These are phyloP conservation scores for Nixonia krombeini DNA, from an alignment of 1,140 invertebrate species.

Conservation along the genomic window DNA sequence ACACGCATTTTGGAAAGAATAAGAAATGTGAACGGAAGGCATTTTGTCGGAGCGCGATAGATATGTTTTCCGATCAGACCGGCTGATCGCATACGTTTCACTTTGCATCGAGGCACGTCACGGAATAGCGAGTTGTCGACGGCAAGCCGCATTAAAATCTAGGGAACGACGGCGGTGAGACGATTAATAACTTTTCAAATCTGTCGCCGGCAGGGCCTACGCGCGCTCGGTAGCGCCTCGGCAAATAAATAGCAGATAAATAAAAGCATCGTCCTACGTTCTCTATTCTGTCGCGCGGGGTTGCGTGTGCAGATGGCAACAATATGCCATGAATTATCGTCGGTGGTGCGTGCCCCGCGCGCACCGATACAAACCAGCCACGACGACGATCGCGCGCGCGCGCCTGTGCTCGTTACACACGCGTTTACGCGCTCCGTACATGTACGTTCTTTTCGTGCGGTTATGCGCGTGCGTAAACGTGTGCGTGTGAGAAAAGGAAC, in stretches of 20 bases:
- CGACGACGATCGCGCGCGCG: slow-evolving; percentile 27
- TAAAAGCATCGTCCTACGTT: slow-evolving; percentile 61
- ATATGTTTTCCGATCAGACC: too few relatives aligned
- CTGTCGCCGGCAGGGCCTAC: slow-evolving; percentile 63
- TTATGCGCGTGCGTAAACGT: slow-evolving; percentile 13
- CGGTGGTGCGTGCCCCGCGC: slow-evolving; percentile 42
- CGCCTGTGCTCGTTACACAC: too few relatives aligned
- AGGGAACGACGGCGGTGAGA: slow-evolving; percentile 33
- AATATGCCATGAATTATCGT: slow-evolving; percentile 72
- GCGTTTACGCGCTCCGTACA: slow-evolving; percentile 31
- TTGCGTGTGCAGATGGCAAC: slow-evolving; percentile 72
- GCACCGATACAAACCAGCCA: slow-evolving; percentile 13
- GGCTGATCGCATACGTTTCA: too few relatives aligned
- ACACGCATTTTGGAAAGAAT: too few relatives aligned
- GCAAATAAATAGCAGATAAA: slow-evolving; percentile 71
- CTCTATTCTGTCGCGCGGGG: slow-evolving; percentile 59
- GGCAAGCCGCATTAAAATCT: slow-evolving; percentile 6
- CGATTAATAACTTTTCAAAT: slow-evolving; percentile 72
- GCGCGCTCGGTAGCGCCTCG: slow-evolving; percentile 61
- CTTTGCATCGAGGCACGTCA: too few relatives aligned
- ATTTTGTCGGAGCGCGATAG: too few relatives aligned
- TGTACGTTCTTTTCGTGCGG: slow-evolving; percentile 9
- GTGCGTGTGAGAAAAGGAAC: slow-evolving; percentile 1
- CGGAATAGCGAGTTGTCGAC: background rate
- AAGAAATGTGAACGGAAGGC: too few relatives aligned